Evolutionary conservation across 2,888 invertebrate genomes (phyloP), one percentile per base, ranked within the genome.

Genomic region (Tanypteryx hageni): DNA sequence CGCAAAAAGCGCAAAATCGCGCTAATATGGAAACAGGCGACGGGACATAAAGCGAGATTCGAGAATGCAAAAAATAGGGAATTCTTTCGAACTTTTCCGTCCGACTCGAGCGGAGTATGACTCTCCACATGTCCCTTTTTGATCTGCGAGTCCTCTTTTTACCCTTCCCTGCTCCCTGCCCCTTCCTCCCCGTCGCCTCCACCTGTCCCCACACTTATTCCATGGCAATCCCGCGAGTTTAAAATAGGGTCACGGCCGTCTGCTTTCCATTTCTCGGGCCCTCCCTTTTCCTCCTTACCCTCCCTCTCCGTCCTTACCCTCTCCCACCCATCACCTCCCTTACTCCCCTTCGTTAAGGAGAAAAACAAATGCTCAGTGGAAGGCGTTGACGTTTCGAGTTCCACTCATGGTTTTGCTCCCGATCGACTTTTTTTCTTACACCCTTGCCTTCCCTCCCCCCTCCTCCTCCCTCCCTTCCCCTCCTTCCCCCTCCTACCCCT

Each of bases 331-430:
- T n/a, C 64, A 8, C 68, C 18, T 64, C 64, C 64, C 5, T 16
- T 8, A 44, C 44, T 44, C 44, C 44, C 44, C 64, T 22, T 22
- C 44, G 44, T 68, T 22, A 68, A 68, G n/a, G 13, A 16, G 68
- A 68, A 68, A 68, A 68, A 68, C 68, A 68, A 68, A 68, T 68
- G 18, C 68, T 13, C 7, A 16, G 22, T 0, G n/a, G 76, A 76
- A 7, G 76, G 22, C 76, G 22, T 27, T 27, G 76, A 27, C 18
- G 44, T 44, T 44, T 44, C 68, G 68, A 22, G 68, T 68, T 76
- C 76, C 76, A 76, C 22, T 76, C 76, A 76, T 76, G 76, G 76
- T 27, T 76, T 27, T 76, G 76, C 76, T 76, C 76, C 76, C 76
- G 76, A 76, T 76, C 76, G 18, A 22, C 22, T 76, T 76, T 76